phyloP scores from a whole-genome alignment of 2,113 vertebrate species.

The Blennius ocellaris region DNA sequence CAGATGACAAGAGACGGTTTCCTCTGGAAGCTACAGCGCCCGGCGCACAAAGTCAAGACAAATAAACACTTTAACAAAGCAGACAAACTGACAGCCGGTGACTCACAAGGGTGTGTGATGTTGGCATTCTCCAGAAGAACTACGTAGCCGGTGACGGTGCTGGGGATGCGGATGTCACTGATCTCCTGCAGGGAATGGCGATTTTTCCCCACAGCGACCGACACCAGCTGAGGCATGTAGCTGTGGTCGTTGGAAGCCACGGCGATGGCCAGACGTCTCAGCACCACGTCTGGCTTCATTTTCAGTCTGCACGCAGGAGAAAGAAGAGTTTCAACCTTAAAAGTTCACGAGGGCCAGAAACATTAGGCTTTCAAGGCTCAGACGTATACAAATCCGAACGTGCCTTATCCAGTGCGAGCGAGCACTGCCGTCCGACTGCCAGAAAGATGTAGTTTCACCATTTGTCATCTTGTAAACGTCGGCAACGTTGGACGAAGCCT shows the following conservation, averaged over 20 bases:
- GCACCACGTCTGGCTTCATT: constrained; percentile 95
- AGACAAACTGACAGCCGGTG: constrained; percentile 9
- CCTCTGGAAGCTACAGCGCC: not conserved
- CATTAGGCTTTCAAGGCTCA: not conserved
- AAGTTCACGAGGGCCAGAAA: not conserved
- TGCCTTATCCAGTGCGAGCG: constrained; percentile 97
- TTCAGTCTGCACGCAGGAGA: constrained; percentile 85
- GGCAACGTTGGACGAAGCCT: constrained; percentile 91
- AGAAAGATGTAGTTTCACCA: constrained; percentile 93
- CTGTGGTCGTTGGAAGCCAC: constrained; percentile 96
- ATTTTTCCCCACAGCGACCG: constrained; percentile 92
- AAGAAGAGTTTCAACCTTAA: not conserved
- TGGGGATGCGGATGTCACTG: constrained; percentile 95
- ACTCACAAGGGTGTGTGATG: constrained; percentile 96
- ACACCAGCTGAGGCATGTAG: constrained; percentile 98
- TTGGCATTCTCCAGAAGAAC: constrained; percentile 96
- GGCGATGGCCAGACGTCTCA: constrained; percentile 93
- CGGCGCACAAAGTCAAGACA: not conserved
- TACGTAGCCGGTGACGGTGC: constrained; percentile 96
- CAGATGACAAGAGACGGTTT: not conserved
- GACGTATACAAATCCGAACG: not conserved
- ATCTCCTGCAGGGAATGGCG: constrained; percentile 92
- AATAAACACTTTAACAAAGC: not conserved
- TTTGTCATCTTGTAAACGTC: constrained; percentile 96
- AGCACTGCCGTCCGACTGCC: constrained; percentile 97